Evolutionary conservation across 2,113 vertebrate species (phyloP).

Genomic region (Ellobius talpinus): DNA sequence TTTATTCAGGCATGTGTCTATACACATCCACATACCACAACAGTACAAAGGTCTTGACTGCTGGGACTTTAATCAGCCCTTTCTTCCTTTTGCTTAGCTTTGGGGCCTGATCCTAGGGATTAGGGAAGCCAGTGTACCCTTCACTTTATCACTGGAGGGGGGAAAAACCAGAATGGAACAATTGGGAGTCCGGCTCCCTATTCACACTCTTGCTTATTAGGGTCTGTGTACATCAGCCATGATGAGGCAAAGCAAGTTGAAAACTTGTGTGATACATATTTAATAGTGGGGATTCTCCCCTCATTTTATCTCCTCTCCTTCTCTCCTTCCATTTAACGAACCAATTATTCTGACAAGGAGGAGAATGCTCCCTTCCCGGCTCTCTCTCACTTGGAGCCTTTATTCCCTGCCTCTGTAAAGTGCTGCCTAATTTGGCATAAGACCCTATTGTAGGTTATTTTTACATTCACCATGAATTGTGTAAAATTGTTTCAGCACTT

Average conservation of each 20-base stretch:
- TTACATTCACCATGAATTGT: constrained; percentile 81
- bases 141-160: constrained; percentile 40
- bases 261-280: constrained; percentile 67
- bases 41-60: constrained; percentile 78
- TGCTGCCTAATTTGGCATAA: constrained; percentile 84
- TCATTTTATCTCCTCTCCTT: constrained; percentile 75
- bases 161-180: constrained; percentile 55
- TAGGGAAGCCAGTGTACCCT: constrained; percentile 58
- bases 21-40: constrained; percentile 62
- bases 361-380: constrained; percentile 73
- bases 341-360: constrained; percentile 84
- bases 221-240: constrained; percentile 60
- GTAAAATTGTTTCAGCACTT: constrained; percentile 80
- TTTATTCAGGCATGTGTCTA: constrained; percentile 63
- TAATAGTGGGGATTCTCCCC: constrained; percentile 77
- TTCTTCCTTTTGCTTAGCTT: constrained; percentile 73
- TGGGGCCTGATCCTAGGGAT: constrained; percentile 68
- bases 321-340: constrained; percentile 82
- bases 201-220: constrained; percentile 71
- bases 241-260: constrained; percentile 61
- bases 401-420: constrained; percentile 82
- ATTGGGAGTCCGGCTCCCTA: constrained; percentile 59
- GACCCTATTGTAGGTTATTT: constrained; percentile 83
- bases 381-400: constrained; percentile 78
- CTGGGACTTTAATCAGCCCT: constrained; percentile 79